Conservation (phyloP, 2,888 invertebrate species). For the Oscheius sp. region DNA sequence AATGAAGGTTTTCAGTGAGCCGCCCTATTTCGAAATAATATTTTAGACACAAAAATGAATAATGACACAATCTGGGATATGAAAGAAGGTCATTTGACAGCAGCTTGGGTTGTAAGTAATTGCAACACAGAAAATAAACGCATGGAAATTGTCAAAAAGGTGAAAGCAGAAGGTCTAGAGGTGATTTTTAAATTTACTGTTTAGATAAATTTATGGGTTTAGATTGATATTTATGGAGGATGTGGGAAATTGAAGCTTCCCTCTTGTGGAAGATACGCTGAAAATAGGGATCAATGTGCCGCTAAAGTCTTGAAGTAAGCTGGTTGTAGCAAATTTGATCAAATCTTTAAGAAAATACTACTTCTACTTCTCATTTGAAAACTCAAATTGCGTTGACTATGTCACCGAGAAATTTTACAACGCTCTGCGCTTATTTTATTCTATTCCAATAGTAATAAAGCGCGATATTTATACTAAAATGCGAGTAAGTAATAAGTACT, state of each 20-base stretch:
- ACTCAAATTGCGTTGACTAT: slow-evolving; percentile 13
- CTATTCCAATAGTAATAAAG: slow-evolving; percentile 42
- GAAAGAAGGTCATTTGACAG: slow-evolving; percentile 21
- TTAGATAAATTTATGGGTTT: background rate
- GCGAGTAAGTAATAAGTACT: slow-evolving; percentile 22
- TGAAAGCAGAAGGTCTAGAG: background rate
- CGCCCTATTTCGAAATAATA: background rate
- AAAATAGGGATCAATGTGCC: slow-evolving; percentile 26
- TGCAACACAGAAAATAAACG: slow-evolving; percentile 35
- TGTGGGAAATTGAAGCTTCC: slow-evolving; percentile 34
- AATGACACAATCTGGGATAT: slow-evolving; percentile 8
- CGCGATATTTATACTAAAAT: slow-evolving; percentile 40
- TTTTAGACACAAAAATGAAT: background rate
- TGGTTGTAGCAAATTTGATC: background rate
- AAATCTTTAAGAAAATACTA: slow-evolving; percentile 3
- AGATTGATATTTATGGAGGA: slow-evolving; percentile 33
- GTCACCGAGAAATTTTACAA: slow-evolving; percentile 31
- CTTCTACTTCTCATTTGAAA: slow-evolving; percentile 26
- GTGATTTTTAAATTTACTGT: background rate
- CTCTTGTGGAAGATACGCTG: slow-evolving; percentile 25
- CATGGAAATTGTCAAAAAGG: slow-evolving; percentile 35
- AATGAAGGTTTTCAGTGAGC: background rate
- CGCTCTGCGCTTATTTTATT: slow-evolving; percentile 36
- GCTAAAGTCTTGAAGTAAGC: slow-evolving; percentile 26
- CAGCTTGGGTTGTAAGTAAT: slow-evolving; percentile 43